Percentiles rank a stretch among this genome's conserved stretches.
These are phyloP conservation scores for Caenorhabditis sp. DNA, from an alignment of 2,888 invertebrate genomes.

Conservation along the genomic window DNA sequence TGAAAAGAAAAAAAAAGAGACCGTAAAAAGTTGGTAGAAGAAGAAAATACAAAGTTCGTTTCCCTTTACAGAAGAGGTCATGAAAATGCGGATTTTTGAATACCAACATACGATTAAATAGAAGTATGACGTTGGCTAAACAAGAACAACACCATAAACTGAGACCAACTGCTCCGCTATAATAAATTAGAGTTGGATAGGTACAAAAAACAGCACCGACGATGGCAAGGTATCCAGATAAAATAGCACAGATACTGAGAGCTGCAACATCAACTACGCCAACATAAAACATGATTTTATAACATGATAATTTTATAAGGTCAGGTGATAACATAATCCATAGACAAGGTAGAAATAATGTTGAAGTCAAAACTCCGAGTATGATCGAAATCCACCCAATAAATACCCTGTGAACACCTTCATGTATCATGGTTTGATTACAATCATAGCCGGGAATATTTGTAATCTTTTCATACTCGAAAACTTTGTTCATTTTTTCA, in stretches of 20 bases:
- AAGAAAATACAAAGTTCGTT: not conserved
- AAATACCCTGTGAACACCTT: not conserved
- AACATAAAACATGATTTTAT: slow-evolving; percentile 23
- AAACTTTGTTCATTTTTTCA: no score
- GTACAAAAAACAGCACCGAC: slow-evolving; percentile 16
- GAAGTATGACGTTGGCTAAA: slow-evolving; percentile 9
- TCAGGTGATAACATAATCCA: slow-evolving; percentile 8
- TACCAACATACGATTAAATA: slow-evolving; percentile 13
- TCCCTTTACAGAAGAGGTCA: not conserved
- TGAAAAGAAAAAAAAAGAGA: slow-evolving; percentile 9
- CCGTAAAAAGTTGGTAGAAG: slow-evolving; percentile 5
- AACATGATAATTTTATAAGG: slow-evolving; percentile 12
- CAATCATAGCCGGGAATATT: not conserved
- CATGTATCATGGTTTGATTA: not conserved
- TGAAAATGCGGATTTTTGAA: not conserved
- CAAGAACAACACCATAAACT: slow-evolving; percentile 22
- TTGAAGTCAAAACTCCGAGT: not conserved
- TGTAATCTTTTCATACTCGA: not conserved
- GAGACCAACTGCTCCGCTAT: slow-evolving; percentile 3
- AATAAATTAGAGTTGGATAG: slow-evolving; percentile 11
- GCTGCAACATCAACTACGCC: slow-evolving; percentile 13
- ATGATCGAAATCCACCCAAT: not conserved
- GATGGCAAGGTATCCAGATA: slow-evolving; percentile 14
- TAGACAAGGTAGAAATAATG: not conserved
- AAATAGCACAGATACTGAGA: slow-evolving; percentile 7